Conservation (phyloP, 2,113 vertebrate species). For the Osmerus mordax region DNA sequence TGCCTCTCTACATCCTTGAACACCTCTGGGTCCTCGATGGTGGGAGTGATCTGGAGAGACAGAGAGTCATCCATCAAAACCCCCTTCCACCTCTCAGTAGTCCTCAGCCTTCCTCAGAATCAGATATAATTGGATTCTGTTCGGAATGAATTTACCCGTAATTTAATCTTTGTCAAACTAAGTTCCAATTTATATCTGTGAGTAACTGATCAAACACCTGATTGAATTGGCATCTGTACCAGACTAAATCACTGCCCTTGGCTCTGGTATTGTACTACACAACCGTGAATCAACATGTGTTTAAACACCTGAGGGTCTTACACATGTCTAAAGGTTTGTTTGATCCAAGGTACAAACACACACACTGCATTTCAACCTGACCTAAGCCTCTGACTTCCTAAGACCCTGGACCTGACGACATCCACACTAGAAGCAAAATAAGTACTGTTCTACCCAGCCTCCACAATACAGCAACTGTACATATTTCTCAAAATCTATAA, state of each 20-base stretch:
- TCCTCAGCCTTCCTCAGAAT: neutral
- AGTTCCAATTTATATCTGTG: neutral
- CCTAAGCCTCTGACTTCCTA: too few relatives aligned
- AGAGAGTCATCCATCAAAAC: neutral
- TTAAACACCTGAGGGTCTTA: too few relatives aligned
- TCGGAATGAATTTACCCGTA: neutral
- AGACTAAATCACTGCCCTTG: neutral
- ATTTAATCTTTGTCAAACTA: neutral
- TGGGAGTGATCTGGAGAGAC: slow-evolving; percentile 79
- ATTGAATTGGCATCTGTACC: slow-evolving; percentile 9
- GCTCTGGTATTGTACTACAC: neutral
- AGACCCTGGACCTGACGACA: too few relatives aligned
- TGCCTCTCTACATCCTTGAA: slow-evolving; percentile 83
- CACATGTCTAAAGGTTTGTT: too few relatives aligned
- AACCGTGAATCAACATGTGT: neutral
- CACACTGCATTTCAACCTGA: too few relatives aligned
- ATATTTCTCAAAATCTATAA: too few relatives aligned
- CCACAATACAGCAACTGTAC: too few relatives aligned
- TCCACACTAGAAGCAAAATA: too few relatives aligned
- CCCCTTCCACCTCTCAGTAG: neutral
- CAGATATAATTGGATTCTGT: neutral
- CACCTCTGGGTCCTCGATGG: slow-evolving; percentile 87
- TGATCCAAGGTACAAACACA: too few relatives aligned
- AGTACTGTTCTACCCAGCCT: too few relatives aligned
- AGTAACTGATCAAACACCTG: neutral